Conservation (phyloP, 92 coral and sea anemone species). For the Zoanthus gigantus region DNA sequence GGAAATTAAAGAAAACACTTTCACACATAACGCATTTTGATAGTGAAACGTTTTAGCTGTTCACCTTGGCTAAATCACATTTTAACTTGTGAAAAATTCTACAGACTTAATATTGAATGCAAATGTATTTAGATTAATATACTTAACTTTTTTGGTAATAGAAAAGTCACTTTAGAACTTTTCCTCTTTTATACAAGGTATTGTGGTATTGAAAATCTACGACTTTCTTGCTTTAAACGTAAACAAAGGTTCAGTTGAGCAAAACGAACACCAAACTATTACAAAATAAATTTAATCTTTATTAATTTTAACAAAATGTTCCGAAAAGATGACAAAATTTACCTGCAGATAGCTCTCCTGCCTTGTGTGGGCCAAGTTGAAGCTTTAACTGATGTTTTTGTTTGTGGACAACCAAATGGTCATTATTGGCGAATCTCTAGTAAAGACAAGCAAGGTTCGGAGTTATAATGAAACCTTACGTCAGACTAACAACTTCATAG, state of each 20-base stretch:
- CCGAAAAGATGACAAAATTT: not conserved
- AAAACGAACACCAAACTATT: not conserved
- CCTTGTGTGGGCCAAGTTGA: slow-evolving; percentile 80
- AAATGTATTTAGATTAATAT: not conserved
- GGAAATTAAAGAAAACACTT: no score
- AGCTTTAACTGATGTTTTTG: slow-evolving; percentile 94
- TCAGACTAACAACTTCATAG: slow-evolving; percentile 66
- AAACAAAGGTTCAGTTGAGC: not conserved
- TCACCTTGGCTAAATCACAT: not conserved
- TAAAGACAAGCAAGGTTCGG: slow-evolving; percentile 45
- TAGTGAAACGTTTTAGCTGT: not conserved
- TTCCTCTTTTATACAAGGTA: not conserved
- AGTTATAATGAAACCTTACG: slow-evolving; percentile 89
- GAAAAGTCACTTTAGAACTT: not conserved
- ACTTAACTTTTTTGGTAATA: not conserved
- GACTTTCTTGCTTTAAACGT: not conserved
- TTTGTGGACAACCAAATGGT: slow-evolving; percentile 95
- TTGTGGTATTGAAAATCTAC: not conserved
- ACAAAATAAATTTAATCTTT: no score
- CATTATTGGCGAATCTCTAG: slow-evolving; percentile 99
- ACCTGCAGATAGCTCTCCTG: slow-evolving; percentile 73
- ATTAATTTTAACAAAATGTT: not conserved
- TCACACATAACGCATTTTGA: no score
- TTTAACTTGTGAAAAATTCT: not conserved
- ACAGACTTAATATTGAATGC: not conserved